These are phyloP conservation scores for Esox masquinongy DNA, from an alignment of 2,797 vertebrate genomes.

Conservation along the genomic window DNA sequence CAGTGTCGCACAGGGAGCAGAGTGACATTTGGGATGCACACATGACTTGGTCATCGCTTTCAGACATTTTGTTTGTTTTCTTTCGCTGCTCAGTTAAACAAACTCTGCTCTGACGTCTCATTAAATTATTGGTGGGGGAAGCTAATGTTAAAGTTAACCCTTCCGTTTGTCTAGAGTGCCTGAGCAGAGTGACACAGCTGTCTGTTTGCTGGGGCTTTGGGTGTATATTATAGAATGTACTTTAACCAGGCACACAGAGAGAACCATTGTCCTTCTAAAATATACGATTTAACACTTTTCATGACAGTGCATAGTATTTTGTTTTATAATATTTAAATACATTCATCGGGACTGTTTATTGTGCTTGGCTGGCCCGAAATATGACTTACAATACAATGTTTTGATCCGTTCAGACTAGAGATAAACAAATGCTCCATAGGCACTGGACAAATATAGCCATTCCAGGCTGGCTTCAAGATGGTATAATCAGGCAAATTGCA, in stretches of 20 bases:
- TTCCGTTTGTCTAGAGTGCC: conserved; percentile 2
- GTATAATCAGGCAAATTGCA: neutral
- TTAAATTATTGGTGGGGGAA: neutral
- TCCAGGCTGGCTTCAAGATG: neutral
- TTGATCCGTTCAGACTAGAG: neutral
- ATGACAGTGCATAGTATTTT: neutral
- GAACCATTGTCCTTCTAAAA: neutral
- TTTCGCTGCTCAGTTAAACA: conserved; percentile 19
- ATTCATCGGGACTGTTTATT: neutral
- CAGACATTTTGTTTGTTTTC: conserved; percentile 7
- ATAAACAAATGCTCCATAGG: neutral
- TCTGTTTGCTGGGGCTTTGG: neutral
- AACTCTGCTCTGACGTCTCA: neutral
- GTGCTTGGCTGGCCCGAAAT: neutral
- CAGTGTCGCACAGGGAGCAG: neutral
- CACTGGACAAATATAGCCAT: neutral
- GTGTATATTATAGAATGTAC: neutral
- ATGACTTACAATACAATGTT: neutral
- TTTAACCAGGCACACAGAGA: neutral
- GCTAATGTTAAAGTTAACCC: neutral
- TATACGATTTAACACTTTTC: neutral
- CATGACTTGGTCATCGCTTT: neutral
- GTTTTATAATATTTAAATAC: neutral
- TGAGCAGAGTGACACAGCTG: neutral
- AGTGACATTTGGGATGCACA: neutral